These are phyloP conservation scores for Saccostrea cuccullata DNA, from an alignment of 1,140 invertebrate species.

Conservation along the genomic window DNA sequence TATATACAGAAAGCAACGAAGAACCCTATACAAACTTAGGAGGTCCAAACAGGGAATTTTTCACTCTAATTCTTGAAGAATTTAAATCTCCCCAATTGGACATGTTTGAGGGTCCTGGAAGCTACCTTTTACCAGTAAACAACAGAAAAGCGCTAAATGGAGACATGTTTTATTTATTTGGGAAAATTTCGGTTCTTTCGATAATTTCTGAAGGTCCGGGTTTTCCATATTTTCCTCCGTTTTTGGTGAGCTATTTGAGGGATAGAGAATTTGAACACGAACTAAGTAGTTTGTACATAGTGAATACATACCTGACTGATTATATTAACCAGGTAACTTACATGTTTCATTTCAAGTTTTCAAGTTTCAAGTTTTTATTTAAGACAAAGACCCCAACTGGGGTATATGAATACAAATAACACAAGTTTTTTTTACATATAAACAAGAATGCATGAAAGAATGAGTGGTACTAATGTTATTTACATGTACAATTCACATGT, in stretches of 20 bases:
- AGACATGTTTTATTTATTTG: constrained; percentile 49
- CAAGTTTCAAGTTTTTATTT: too few species aligned
- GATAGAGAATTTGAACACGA: constrained; percentile 53
- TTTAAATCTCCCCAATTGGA: constrained; percentile 40
- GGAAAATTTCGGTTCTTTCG: constrained; percentile 58
- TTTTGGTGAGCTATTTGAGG: constrained; percentile 56
- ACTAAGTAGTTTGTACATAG: constrained; percentile 54
- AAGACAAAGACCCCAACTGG: too few species aligned
- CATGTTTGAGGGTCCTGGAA: constrained; percentile 54
- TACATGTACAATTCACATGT: too few species aligned
- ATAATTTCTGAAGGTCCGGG: constrained; percentile 55
- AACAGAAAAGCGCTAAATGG: constrained; percentile 44
- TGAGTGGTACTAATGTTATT: too few species aligned
- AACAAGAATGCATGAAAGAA: too few species aligned
- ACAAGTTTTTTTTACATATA: too few species aligned
- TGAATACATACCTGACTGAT: constrained; percentile 50
- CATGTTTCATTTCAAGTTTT: too few species aligned
- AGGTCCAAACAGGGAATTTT: constrained; percentile 53
- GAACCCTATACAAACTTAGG: constrained; percentile 47
- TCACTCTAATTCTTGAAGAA: constrained; percentile 52
- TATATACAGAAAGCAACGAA: constrained; percentile 28
- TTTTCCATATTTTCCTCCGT: constrained; percentile 61
- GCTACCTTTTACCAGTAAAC: constrained; percentile 49
- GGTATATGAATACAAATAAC: too few species aligned
- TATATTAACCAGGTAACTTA: constrained; percentile 53